Conservation (phyloP, 2,888 invertebrate genomes). For the Temnothorax ravouxi region DNA sequence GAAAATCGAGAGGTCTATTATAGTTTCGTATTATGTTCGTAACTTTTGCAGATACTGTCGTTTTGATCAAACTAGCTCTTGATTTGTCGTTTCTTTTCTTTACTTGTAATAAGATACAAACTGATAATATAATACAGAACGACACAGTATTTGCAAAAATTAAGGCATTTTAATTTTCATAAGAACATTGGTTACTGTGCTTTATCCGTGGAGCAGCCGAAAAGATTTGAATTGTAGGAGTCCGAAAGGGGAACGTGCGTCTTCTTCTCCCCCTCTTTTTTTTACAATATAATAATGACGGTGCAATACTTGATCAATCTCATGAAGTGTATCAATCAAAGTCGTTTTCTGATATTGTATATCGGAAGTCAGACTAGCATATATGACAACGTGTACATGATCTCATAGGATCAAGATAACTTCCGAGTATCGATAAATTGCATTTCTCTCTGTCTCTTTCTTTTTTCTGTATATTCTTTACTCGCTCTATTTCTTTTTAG, state of each 20-base stretch:
- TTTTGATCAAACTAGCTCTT: not conserved
- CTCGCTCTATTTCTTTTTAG: constrained; percentile 68
- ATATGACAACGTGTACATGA: not conserved
- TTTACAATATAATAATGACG: constrained; percentile 39
- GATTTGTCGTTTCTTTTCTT: not conserved
- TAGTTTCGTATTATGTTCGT: not conserved
- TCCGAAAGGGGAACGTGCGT: constrained; percentile 56
- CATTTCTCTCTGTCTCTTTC: constrained; percentile 45
- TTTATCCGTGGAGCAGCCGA: not conserved
- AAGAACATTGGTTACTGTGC: constrained; percentile 26
- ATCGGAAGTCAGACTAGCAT: constrained; percentile 19
- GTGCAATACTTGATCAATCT: constrained; percentile 50
- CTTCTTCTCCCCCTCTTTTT: constrained; percentile 45
- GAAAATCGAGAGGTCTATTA: not conserved
- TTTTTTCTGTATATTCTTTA: constrained; percentile 55
- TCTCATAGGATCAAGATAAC: constrained; percentile 14
- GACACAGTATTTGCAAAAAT: constrained; percentile 31
- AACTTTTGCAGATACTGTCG: constrained; percentile 1
- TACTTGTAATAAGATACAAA: not conserved
- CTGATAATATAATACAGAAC: not conserved
- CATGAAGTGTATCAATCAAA: not conserved
- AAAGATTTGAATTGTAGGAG: constrained; percentile 34
- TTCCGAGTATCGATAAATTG: constrained; percentile 30
- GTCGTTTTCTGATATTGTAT: not conserved
- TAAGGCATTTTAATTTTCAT: constrained; percentile 5